phyloP scores from a whole-genome alignment of 2,888 invertebrate genomes.

The Patella ulyssiponensis region DNA sequence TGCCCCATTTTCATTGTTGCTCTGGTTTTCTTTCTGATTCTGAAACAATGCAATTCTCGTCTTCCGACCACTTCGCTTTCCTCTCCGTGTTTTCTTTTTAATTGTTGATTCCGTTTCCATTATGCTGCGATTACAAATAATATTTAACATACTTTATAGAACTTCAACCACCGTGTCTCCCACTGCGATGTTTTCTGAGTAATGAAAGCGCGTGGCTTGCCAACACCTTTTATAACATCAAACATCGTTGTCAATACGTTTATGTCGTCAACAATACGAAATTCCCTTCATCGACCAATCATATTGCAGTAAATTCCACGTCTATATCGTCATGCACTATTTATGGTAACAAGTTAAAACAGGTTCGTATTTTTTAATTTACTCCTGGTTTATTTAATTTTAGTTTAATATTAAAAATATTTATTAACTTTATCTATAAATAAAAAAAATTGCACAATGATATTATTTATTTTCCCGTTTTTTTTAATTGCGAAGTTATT shows the following conservation, averaged over 20 bases:
- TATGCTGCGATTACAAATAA: no score
- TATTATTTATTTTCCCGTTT: no score
- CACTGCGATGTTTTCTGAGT: not conserved
- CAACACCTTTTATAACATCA: not conserved
- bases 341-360: conserved; percentile 3
- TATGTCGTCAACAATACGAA: not conserved
- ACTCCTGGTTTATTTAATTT: no score
- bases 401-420: no score
- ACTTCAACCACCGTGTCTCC: not conserved
- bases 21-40: not conserved
- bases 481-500: no score
- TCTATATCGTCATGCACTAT: not conserved
- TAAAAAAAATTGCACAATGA: no score
- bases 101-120: conserved; percentile 6
- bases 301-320: not conserved
- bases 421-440: no score
- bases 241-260: conserved; percentile 1
- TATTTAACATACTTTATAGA: no score
- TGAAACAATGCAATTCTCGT: not conserved
- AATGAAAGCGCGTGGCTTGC: not conserved
- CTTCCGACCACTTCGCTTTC: conserved; percentile 25
- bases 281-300: not conserved
- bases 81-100: conserved; percentile 31
- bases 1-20: not conserved
- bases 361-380: no score